These are phyloP conservation scores for Lepus oiostolus DNA, from an alignment of 2,797 vertebrate genomes.

Conservation along the genomic window DNA sequence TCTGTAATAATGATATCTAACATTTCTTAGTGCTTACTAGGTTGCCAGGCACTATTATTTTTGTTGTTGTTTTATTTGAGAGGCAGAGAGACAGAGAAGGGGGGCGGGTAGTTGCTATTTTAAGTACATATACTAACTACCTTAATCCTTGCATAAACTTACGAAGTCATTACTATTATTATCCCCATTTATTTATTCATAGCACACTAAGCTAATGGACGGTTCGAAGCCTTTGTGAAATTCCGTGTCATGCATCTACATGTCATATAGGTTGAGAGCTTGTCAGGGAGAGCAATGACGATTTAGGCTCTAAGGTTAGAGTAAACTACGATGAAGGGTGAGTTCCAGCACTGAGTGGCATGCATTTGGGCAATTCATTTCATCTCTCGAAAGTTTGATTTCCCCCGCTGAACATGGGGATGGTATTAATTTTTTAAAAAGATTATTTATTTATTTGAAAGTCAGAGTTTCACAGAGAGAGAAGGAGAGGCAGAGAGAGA, in stretches of 20 bases:
- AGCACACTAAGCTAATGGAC: not conserved
- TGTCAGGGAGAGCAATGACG: not conserved
- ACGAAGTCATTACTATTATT: not conserved
- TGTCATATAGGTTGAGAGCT: constrained; percentile 33
- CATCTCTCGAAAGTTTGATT: constrained; percentile 34
- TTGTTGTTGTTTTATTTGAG: too few species aligned
- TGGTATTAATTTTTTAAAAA: not conserved
- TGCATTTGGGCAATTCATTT: constrained; percentile 21
- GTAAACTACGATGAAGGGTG: constrained; percentile 16
- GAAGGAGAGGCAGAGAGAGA: too few species aligned
- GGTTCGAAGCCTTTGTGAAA: constrained; percentile 64
- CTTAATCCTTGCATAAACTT: constrained; percentile 56
- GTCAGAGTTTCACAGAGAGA: too few species aligned
- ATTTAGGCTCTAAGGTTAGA: not conserved
- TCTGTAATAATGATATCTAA: constrained; percentile 20
- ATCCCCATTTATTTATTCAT: not conserved
- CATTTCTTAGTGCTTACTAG: constrained; percentile 20
- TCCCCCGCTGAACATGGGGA: not conserved
- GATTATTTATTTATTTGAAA: too few species aligned
- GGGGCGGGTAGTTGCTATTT: not conserved
- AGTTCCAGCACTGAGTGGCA: not conserved
- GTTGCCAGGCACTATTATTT: not conserved
- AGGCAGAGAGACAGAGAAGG: too few species aligned
- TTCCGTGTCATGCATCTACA: constrained; percentile 6
- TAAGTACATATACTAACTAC: not conserved